Base-by-base conservation (phyloP, 2,797 vertebrate species). In the Microcaecilia unicolor region DNA sequence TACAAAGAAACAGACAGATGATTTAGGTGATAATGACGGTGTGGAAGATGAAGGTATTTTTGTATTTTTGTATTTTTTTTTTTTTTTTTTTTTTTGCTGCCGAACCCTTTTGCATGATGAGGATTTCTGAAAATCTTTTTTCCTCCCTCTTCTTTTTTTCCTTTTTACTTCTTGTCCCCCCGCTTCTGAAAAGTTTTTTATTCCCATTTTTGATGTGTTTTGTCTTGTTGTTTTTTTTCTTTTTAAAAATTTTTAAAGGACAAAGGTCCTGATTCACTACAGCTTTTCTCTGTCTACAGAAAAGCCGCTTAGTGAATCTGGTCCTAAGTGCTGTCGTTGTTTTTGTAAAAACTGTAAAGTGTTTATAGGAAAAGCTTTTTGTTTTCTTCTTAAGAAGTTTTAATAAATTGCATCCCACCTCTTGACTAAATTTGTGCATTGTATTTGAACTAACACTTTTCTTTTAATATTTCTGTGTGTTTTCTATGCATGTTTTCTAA, bases 1-100 rank as follows among this genome's bases (percentile, higher is more conserved):
- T 91, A 91, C 96, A 98, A 99, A 99, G 96, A 99, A 98, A 99
- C 90, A 98, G 89, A 91, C 88, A 89, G 95, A 98, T 98, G 93
- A 93, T 95, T 96, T 98, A 97, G 85, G 88, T 91, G 95, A 95
- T 95, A 99, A 85, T 95, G 93, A 95, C 84, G 92, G 89, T 90
- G 88, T 91, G 76, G 93, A 97, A 80, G 93, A 99, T 68, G 91
- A 98, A 99, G 96, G 96, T 99, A 98, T 97, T 94, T 95, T 89
- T 79, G n/a, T n/a, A n/a, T n/a, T n/a, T n/a, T n/a, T n/a, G n/a
- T n/a, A n/a, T n/a, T n/a, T n/a, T 86, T 87, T 88, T 78, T 86
- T n/a, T n/a, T n/a, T n/a, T n/a, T n/a, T n/a, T n/a, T 86, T 87
- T 88, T 78, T 86, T 85, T 73, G 76, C 83, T 78, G 78, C 88